phyloP scores from a whole-genome alignment of 2,113 vertebrate species.

The Kobus ellipsiprymnus region DNA sequence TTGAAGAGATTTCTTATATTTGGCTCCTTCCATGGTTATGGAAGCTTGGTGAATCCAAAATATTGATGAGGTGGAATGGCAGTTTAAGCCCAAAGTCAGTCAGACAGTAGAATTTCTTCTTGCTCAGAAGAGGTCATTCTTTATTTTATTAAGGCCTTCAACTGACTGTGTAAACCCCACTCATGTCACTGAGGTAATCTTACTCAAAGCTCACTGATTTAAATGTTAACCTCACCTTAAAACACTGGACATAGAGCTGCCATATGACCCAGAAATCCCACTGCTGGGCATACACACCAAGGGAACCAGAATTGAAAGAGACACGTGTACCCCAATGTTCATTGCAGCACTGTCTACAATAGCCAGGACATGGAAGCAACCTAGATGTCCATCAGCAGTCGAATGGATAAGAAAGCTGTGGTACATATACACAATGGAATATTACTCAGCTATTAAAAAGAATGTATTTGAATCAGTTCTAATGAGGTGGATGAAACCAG shows the following conservation, averaged over 20 bases:
- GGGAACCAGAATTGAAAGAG: background rate
- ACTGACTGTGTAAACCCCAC: background rate
- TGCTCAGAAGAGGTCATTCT: background rate
- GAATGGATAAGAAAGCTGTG: background rate
- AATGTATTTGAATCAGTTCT: background rate
- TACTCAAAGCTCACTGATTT: background rate
- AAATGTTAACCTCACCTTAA: background rate
- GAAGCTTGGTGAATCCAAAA: background rate
- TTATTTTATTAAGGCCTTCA: background rate
- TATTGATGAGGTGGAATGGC: background rate
- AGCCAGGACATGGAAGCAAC: background rate
- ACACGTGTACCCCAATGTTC: background rate
- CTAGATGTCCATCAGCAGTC: accelerated
- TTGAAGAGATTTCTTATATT: background rate
- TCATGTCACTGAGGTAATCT: background rate
- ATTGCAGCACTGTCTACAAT: background rate
- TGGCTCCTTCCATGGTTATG: background rate
- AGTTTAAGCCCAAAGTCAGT: background rate
- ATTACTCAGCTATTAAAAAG: background rate
- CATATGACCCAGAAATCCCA: background rate
- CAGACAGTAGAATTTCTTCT: background rate
- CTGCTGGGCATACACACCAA: accelerated
- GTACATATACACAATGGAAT: background rate
- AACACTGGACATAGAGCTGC: background rate
- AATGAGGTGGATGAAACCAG: background rate